Percentiles rank a stretch among this genome's conserved stretches.
These are phyloP conservation scores for Caenorhabditis brenneri DNA, from an alignment of 1,140 invertebrate genomes.

Conservation along the genomic window DNA sequence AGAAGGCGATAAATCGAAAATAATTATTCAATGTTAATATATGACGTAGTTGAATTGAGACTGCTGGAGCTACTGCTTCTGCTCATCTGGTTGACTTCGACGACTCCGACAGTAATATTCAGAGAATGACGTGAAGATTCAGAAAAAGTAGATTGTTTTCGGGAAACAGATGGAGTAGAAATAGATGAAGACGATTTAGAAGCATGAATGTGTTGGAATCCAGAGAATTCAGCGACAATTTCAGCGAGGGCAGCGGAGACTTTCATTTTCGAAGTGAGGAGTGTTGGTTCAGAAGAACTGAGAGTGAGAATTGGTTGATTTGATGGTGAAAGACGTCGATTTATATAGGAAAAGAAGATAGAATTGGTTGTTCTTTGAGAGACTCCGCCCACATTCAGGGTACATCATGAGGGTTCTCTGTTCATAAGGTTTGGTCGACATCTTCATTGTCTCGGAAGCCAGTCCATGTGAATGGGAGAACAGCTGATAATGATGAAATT, in stretches of 20 bases:
- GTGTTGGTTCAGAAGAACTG: too few relatives aligned
- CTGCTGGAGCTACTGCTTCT: conserved; percentile 4
- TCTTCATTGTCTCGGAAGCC: not conserved
- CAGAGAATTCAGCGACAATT: conserved; percentile 21
- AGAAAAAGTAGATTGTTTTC: not conserved
- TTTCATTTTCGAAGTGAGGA: not conserved
- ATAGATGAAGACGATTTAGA: not conserved
- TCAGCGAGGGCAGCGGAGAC: not conserved
- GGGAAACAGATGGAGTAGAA: not conserved
- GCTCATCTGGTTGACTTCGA: not conserved
- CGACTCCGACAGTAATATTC: conserved; percentile 1
- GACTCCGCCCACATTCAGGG: not conserved
- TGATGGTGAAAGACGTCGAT: not conserved
- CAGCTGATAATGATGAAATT: not conserved
- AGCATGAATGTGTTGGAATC: conserved; percentile 30
- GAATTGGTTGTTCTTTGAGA: not conserved
- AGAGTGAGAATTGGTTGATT: not conserved
- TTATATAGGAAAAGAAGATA: not conserved
- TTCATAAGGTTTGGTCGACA: not conserved
- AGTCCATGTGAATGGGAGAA: not conserved
- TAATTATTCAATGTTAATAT: conserved; percentile 18
- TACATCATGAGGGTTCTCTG: not conserved
- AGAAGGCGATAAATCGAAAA: not conserved
- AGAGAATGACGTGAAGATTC: conserved; percentile 22
- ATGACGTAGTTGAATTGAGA: not conserved